Percentiles rank a stretch among this genome's conserved stretches.
Conservation (phyloP, 2,113 vertebrate genomes). For the Platysteira castanea region DNA sequence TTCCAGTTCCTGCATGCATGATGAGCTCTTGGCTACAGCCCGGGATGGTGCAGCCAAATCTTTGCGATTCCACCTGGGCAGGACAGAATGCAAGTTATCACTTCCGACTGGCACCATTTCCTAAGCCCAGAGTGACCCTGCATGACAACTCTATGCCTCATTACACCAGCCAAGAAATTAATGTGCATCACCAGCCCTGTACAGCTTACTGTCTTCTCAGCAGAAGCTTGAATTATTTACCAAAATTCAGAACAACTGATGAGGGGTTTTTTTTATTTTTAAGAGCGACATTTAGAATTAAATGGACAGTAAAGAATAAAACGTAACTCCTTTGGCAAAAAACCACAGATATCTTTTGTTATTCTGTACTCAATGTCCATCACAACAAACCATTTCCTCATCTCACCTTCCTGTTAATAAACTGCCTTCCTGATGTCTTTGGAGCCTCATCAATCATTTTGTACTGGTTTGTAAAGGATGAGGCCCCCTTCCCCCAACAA, state of each 20-base stretch:
- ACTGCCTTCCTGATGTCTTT: neutral
- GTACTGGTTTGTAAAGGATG: neutral
- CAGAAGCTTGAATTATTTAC: neutral
- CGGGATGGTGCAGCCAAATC: conserved; percentile 26
- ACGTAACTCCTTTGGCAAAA: neutral
- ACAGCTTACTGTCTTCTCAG: neutral
- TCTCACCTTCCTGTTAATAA: neutral
- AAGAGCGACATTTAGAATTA: neutral
- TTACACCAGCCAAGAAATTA: conserved; percentile 59
- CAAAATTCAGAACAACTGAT: neutral
- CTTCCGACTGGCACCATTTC: conserved; percentile 49
- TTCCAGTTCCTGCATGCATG: conserved; percentile 22
- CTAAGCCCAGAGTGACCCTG: conserved; percentile 30
- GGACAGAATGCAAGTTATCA: conserved; percentile 59
- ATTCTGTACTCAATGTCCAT: neutral
- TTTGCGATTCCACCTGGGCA: conserved; percentile 37
- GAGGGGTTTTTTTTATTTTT: neutral
- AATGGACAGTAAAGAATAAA: neutral
- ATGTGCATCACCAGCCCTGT: neutral
- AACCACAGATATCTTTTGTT: neutral
- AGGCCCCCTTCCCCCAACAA: neutral
- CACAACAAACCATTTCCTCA: neutral
- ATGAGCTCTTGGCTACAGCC: conserved; percentile 42
- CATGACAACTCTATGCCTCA: conserved; percentile 23
- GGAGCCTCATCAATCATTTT: neutral